Evolutionary conservation across 2,888 invertebrate species (phyloP).

Genomic region (Strigamia maritima): DNA sequence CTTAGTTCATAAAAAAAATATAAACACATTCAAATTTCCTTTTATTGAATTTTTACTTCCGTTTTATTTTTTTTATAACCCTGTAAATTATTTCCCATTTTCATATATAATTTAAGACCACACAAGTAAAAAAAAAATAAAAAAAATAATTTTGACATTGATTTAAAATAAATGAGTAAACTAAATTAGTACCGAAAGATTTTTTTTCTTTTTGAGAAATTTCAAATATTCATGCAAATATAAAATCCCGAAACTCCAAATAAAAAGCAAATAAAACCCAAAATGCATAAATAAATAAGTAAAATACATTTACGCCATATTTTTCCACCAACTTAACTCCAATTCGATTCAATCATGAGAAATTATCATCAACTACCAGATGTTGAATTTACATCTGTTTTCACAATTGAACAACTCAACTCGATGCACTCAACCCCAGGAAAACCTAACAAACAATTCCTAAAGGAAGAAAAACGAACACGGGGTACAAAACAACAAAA

Average conservation of each 20-base stretch:
- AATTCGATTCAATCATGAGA: constrained; percentile 15
- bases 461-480: background rate
- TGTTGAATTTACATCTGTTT: constrained; percentile 15
- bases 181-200: too few relatives aligned
- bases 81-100: background rate
- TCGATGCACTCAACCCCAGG: constrained; percentile 5
- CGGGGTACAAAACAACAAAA: background rate
- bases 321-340: constrained; percentile 1
- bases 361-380: constrained; percentile 15
- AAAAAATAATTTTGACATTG: background rate
- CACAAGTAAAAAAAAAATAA: background rate
- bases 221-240: background rate
- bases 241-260: too few relatives aligned
- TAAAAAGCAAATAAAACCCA: background rate
- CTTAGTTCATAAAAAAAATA: background rate
- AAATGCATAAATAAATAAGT: background rate
- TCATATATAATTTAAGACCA: background rate
- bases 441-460: background rate
- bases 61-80: background rate
- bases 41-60: background rate
- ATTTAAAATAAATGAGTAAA: too few relatives aligned
- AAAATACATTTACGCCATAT: background rate
- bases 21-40: background rate
- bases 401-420: constrained; percentile 15
- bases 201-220: background rate